These are phyloP conservation scores for Rotaria socialis DNA, from an alignment of 2,888 invertebrate genomes.

Conservation along the genomic window DNA sequence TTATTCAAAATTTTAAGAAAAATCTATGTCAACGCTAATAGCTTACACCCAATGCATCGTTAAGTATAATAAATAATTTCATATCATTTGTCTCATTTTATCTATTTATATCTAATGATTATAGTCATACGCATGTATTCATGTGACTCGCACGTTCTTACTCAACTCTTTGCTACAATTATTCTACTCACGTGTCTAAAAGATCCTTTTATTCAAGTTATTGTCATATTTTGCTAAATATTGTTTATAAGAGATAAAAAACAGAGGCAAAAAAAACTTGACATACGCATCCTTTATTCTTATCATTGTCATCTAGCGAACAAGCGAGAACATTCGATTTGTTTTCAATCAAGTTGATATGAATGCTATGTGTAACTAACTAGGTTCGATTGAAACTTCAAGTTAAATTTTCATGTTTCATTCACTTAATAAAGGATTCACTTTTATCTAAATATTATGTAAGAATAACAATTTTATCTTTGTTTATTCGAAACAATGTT, in stretches of 20 bases:
- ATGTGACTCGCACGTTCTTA: not conserved
- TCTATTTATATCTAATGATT: not conserved
- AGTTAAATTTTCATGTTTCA: no score
- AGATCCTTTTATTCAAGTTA: not conserved
- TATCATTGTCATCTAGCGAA: not conserved
- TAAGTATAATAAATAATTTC: no score
- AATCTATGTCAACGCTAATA: no score
- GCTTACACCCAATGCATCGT: no score
- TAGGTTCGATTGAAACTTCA: no score
- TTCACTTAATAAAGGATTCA: no score
- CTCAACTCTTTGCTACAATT: not conserved
- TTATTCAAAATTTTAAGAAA: no score
- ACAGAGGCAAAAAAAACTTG: no score
- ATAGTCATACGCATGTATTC: not conserved
- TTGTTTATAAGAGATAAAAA: not conserved
- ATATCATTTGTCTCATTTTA: not conserved
- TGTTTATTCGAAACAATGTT: no score
- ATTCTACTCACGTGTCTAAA: not conserved
- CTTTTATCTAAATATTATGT: no score
- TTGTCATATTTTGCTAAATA: not conserved
- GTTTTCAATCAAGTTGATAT: not conserved
- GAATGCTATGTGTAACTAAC: no score
- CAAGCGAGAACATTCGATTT: not conserved
- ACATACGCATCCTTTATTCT: not conserved
- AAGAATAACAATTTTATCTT: no score